Percentiles rank a stretch among this genome's conserved stretches.
Evolutionary conservation across 2,113 vertebrate species (phyloP).

Genomic region (Erinaceus europaeus): DNA sequence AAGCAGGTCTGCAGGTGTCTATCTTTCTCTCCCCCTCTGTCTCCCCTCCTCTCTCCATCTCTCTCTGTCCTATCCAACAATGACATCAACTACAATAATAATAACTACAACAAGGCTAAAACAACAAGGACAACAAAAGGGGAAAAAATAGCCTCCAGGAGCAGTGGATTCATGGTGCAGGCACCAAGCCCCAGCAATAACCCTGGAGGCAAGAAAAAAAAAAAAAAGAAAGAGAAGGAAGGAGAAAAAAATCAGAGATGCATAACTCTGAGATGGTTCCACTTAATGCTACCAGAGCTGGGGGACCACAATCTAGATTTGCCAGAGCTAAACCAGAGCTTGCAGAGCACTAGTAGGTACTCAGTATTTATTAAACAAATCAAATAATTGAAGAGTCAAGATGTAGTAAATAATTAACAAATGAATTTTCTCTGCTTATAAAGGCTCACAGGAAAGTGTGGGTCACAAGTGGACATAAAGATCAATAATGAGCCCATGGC

Average conservation of each 20-base stretch:
- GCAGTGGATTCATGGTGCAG: no score
- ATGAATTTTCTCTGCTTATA: slow-evolving; percentile 2
- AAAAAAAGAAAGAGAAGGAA: no score
- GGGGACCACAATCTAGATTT: not conserved
- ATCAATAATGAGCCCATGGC: not conserved
- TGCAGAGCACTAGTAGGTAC: not conserved
- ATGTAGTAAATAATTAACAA: not conserved
- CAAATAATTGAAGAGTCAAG: slow-evolving; percentile 24
- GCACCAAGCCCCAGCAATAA: no score
- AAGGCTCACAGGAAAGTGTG: not conserved
- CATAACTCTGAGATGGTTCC: not conserved
- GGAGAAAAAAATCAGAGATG: slow-evolving; percentile 1
- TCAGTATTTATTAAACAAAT: not conserved
- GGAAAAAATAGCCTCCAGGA: no score
- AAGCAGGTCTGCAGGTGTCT: no score
- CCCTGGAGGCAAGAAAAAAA: no score
- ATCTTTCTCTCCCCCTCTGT: no score
- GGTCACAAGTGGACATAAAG: not conserved
- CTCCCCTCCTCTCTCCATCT: no score
- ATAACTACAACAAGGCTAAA: no score
- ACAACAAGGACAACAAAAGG: no score
- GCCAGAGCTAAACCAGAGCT: not conserved
- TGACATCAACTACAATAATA: no score
- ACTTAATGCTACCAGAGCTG: not conserved
- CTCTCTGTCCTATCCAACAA: no score